Evolutionary conservation across 1,140 invertebrate genomes (phyloP).

Genomic region (Ceratina australensis): DNA sequence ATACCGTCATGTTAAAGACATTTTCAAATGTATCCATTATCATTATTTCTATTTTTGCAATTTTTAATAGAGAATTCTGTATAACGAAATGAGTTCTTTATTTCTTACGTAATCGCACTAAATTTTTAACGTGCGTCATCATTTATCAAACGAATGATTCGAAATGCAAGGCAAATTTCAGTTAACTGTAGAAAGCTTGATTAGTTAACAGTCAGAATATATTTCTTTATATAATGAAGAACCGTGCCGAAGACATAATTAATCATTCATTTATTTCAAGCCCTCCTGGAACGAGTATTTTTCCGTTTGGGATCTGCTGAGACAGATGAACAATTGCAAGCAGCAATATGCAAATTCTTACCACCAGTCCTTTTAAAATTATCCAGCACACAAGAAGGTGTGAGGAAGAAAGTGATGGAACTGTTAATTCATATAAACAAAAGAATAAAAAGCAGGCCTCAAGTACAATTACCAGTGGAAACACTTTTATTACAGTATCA

Average conservation of each 20-base stretch:
- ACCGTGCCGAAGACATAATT: not conserved
- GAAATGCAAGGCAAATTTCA: no score
- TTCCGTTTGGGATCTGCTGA: slow-evolving; percentile 92
- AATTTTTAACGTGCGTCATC: no score
- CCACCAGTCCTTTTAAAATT: slow-evolving; percentile 94
- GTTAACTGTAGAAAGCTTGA: no score
- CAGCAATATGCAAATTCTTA: slow-evolving; percentile 90
- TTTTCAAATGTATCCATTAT: slow-evolving; percentile 51
- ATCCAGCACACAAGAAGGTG: slow-evolving; percentile 90
- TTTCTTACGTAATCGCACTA: not conserved
- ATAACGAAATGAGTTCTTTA: not conserved
- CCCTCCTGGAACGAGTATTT: slow-evolving; percentile 93
- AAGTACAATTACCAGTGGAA: slow-evolving; percentile 93
- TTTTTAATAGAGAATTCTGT: slow-evolving; percentile 6
- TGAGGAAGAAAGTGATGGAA: slow-evolving; percentile 95
- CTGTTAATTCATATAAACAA: slow-evolving; percentile 96
- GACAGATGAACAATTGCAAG: slow-evolving; percentile 92
- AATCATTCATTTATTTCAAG: slow-evolving; percentile 73
- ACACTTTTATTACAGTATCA: slow-evolving; percentile 90
- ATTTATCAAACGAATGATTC: no score
- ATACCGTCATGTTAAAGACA: slow-evolving; percentile 54
- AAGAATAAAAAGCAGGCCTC: slow-evolving; percentile 89
- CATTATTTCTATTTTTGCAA: not conserved
- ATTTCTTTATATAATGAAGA: not conserved
- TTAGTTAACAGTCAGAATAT: not conserved